Base-by-base conservation (phyloP, 2,888 invertebrate species). In the Tetranychus piercei region DNA sequence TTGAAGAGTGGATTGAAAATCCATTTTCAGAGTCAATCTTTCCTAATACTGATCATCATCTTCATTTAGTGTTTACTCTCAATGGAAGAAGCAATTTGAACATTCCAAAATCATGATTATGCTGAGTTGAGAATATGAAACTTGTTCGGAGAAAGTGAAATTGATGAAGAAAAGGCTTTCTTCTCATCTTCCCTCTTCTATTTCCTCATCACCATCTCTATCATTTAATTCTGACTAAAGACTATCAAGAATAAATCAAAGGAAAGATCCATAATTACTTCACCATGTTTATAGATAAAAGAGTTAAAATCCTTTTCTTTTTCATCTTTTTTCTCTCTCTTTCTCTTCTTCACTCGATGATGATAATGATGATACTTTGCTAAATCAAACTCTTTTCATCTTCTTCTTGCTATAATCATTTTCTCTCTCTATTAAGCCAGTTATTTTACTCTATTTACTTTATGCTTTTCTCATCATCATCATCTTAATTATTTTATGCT, bases 211-310 rank as follows among this genome's bases (percentile, higher is more conserved):
- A 8, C 15, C 45, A 5, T 45, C 55, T 55, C 15, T 15, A 55
- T 55, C 55, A 55, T 55, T 55, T 55, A 55, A 55, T 55, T 55
- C 55, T 55, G 15, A 55, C 55, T 55, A 55, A 55, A 55, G 55
- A 55, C 55, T 55, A 55, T 55, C 55, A 55, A 55, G 55, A 55
- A 55, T 55, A 55, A 55, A 55, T 55, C 55, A 55, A 55, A 55
- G 15, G 55, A 55, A 55, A 55, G 55, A 55, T 55, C 55, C 55
- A 55, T 55, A 55, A 55, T 55, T 55, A 55, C 55, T 55, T 55
- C 34, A 55, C 15, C 55, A 55, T 55, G 55, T 55, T 55, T 55
- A 55, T 9, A 55, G 55, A 55, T 55, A 15, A 55, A 45, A 55
- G 55, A 55, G 55, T 55, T 55, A 15, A 55, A 55, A 55, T 55